These are phyloP conservation scores for Calephelis nemesis DNA, from an alignment of 1,140 invertebrate genomes.

Conservation along the genomic window DNA sequence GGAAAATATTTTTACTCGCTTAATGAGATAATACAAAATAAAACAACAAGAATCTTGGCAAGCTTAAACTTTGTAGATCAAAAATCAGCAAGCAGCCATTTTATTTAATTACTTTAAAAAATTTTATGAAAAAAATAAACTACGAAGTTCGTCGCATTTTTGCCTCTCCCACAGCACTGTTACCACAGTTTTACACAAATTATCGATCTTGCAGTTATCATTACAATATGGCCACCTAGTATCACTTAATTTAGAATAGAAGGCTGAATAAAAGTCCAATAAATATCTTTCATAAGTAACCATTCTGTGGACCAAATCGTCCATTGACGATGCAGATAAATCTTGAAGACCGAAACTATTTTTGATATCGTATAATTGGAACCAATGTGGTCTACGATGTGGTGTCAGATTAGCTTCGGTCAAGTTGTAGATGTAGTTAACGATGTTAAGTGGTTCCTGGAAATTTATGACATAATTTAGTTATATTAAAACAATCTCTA, in stretches of 20 bases:
- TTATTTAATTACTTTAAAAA: conserved; percentile 25
- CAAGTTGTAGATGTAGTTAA: conserved; percentile 88
- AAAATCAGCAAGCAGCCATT: not conserved
- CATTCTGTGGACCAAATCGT: conserved; percentile 78
- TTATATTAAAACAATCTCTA: not conserved
- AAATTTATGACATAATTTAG: conserved; percentile 31
- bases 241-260: conserved; percentile 80
- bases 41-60: too few species aligned
- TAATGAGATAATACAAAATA: too few species aligned
- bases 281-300: conserved; percentile 52
- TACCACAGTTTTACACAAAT: conserved; percentile 80
- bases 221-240: conserved; percentile 75
- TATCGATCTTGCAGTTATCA: conserved; percentile 78
- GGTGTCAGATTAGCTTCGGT: conserved; percentile 86
- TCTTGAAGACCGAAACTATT: conserved; percentile 81
- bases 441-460: conserved; percentile 84
- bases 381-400: conserved; percentile 81
- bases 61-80: too few species aligned
- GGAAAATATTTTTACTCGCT: too few species aligned
- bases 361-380: conserved; percentile 84
- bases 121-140: conserved; percentile 34
- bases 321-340: conserved; percentile 70
- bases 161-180: conserved; percentile 77
- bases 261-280: conserved; percentile 73
- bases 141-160: conserved; percentile 79